Conservation (phyloP, 1,140 invertebrate genomes). For the Leptinotarsa texana region DNA sequence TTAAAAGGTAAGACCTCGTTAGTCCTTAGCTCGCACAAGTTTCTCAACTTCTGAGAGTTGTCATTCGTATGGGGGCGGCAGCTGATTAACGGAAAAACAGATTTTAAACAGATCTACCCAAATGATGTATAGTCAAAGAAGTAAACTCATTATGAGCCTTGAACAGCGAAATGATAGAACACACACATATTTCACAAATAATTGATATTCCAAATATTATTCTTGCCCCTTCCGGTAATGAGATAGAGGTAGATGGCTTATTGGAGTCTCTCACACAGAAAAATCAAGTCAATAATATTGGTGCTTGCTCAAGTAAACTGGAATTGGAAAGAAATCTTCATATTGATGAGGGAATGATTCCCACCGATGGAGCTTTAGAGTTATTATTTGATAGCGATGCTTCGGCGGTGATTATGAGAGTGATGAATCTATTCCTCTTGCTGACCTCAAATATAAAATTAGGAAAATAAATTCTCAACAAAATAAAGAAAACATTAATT, state of each 20-base stretch:
- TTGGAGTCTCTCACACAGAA: not conserved
- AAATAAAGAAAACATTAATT: slow-evolving; percentile 8
- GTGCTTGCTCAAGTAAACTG: slow-evolving; percentile 3
- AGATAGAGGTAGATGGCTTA: slow-evolving; percentile 1
- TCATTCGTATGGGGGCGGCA: too few species aligned
- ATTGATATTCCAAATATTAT: slow-evolving; percentile 11
- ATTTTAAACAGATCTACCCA: slow-evolving; percentile 16
- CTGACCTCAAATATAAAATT: slow-evolving; percentile 10
- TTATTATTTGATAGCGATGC: slow-evolving; percentile 21
- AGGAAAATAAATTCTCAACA: slow-evolving; percentile 14
- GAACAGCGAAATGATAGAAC: slow-evolving; percentile 5
- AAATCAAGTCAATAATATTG: slow-evolving; percentile 9
- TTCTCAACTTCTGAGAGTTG: too few species aligned
- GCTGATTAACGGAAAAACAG: too few species aligned
- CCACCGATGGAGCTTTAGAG: slow-evolving; percentile 3
- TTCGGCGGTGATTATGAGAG: slow-evolving; percentile 18
- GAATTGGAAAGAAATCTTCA: slow-evolving; percentile 13
- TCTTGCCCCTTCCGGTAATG: not conserved
- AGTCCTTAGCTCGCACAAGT: too few species aligned
- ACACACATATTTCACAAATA: slow-evolving; percentile 5
- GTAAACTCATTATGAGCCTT: slow-evolving; percentile 14
- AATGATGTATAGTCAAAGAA: slow-evolving; percentile 22
- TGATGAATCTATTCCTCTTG: slow-evolving; percentile 18
- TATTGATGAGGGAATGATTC: slow-evolving; percentile 9
- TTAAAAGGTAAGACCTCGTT: too few species aligned